phyloP scores from a whole-genome alignment of 2,113 vertebrate genomes.

The Indri indri region DNA sequence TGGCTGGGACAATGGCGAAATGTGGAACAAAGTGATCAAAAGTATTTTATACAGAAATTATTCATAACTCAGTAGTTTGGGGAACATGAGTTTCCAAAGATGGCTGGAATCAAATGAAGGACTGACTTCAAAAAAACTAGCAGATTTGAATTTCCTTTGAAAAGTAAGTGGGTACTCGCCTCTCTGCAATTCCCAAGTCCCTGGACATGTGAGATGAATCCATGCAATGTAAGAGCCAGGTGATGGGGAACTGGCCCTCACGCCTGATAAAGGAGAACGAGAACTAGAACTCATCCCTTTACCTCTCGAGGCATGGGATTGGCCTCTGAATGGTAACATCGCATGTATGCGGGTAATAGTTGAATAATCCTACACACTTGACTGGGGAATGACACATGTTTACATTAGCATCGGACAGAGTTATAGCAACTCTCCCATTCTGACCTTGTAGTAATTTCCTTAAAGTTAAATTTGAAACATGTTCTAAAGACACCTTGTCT shows the following conservation, averaged over 20 bases:
- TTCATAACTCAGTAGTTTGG: not conserved
- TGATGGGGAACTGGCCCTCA: not conserved
- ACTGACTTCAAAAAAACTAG: not conserved
- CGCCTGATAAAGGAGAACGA: not conserved
- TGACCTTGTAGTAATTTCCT: not conserved
- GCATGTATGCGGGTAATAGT: not conserved
- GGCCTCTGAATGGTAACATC: not conserved
- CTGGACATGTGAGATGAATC: not conserved
- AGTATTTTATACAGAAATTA: conserved; percentile 27
- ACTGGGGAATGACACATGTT: not conserved
- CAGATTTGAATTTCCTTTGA: conserved; percentile 36
- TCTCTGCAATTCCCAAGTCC: not conserved
- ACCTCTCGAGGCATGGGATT: not conserved
- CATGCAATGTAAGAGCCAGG: not conserved
- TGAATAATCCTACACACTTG: not conserved
- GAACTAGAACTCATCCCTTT: not conserved
- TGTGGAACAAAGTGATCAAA: not conserved
- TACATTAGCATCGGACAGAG: not conserved
- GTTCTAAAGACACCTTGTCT: not conserved
- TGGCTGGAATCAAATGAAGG: not conserved
- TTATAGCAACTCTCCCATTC: not conserved
- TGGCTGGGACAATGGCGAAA: not conserved
- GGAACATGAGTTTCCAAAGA: not conserved
- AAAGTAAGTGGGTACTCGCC: not conserved
- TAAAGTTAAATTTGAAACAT: conserved; percentile 3